Evolutionary conservation across 1,140 invertebrate species (phyloP).

Genomic region (Lordiphosa stackelbergi): DNA sequence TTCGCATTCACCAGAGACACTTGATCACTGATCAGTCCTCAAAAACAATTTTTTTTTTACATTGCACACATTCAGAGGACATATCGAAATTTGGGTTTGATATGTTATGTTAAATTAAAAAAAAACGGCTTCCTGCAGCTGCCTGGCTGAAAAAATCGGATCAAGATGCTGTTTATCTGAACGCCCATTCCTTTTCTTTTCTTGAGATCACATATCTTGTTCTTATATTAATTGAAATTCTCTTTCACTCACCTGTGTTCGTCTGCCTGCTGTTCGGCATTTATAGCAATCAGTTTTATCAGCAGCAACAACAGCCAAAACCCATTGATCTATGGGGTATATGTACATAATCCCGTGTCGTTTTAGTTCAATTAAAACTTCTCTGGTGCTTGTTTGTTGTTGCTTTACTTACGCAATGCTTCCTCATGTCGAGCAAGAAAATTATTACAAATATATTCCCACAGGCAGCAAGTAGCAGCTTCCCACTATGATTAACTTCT

Average conservation of each 20-base stretch:
- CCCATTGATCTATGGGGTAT: constrained; percentile 35
- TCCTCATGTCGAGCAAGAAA: constrained; percentile 43
- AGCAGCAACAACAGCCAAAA: constrained; percentile 47
- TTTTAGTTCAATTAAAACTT: constrained; percentile 23
- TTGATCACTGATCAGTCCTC: no score
- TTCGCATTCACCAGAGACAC: no score
- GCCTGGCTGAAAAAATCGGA: no score
- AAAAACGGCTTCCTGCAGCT: no score
- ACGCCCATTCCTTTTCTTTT: no score
- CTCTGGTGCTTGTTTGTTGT: constrained; percentile 23
- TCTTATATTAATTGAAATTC: neutral
- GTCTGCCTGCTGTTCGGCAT: constrained; percentile 45
- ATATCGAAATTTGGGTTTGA: no score
- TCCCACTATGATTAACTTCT: constrained; percentile 7
- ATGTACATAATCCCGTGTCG: constrained; percentile 7
- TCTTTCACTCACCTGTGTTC: constrained; percentile 48
- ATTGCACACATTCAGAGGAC: no score
- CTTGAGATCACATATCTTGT: no score
- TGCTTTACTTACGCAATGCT: constrained; percentile 64
- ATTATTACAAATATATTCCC: constrained; percentile 16
- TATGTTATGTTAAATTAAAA: no score
- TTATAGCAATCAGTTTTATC: constrained; percentile 16
- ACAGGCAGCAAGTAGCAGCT: constrained; percentile 6
- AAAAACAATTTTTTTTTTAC: no score
- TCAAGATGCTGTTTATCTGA: no score